Evolutionary conservation across 2,113 vertebrate species (phyloP), one percentile per base, ranked within the genome.

Genomic region (Gymnobelideus leadbeateri): DNA sequence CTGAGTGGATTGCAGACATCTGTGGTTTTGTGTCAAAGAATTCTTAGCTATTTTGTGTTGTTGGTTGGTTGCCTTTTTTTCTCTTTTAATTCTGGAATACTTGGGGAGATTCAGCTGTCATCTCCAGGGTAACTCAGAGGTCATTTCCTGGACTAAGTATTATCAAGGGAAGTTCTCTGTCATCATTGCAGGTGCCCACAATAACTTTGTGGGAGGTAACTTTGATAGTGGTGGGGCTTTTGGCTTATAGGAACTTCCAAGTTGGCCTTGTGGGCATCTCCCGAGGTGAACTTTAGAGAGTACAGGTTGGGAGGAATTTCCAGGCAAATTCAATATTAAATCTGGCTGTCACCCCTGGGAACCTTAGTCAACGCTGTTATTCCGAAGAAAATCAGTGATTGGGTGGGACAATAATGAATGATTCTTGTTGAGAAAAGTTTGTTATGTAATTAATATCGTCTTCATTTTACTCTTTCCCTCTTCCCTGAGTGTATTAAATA

Each of bases 131-230:
- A 55, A n/a, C 89, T 94, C 92, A 68, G 46, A 24, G 31, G 68
- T 84, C n/a, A 90, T 47, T 95, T 95, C 93, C 61, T 8, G 55
- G 31, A 28, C 52, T 91, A 91, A 89, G 77, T 19, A 25, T 61
- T 43, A 50, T 77, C 51, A 53, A 91, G 96, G 92, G 57, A 61
- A 90, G 95, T n/a, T 91, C 92, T 68, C 46, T 46, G 49, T 50
- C 89, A 84, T 92, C 53, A 94, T 8, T 57, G 28, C 24, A 51
- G 55, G 21, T 51, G 26, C 31, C 51, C 89, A 55, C 77, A 51
- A 61, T 94, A 90, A 3, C n/a, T 77, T 7, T 26, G 11, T 68
- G n/a, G 21, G 3, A 77, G 16, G 23, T 89, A 51, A 43, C 0
- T 46, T 54, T 28, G 21, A 49, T 31, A n/a, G 91, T 93, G 89